These are phyloP conservation scores for Lottia gigantea DNA, from an alignment of 2,888 invertebrate species.

Conservation along the genomic window DNA sequence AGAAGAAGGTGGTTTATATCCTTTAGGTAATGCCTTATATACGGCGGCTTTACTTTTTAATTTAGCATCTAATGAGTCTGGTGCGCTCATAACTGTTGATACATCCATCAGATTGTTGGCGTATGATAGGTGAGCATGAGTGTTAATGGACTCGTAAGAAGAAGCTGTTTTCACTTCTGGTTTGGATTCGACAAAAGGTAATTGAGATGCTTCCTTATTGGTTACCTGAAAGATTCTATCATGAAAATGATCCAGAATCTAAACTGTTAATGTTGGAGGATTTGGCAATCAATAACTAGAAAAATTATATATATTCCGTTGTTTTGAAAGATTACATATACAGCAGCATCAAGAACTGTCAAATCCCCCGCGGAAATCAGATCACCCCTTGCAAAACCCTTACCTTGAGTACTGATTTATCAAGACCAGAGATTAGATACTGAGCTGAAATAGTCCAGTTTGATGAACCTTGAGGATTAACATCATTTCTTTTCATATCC, in stretches of 20 bases:
- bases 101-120: slow-evolving; percentile 38
- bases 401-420: slow-evolving; percentile 2
- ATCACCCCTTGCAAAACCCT: slow-evolving; percentile 20
- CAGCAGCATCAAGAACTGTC: too few relatives aligned
- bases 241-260: too few relatives aligned
- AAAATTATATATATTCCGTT: too few relatives aligned
- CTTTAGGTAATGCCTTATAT: slow-evolving; percentile 28
- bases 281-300: too few relatives aligned
- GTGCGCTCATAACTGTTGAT: slow-evolving; percentile 34
- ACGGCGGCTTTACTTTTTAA: slow-evolving; percentile 39
- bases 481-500: slow-evolving; percentile 34
- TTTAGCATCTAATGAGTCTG: slow-evolving; percentile 35
- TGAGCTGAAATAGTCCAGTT: slow-evolving; percentile 32
- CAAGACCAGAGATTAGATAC: slow-evolving; percentile 23
- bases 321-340: too few relatives aligned
- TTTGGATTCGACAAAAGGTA: slow-evolving; percentile 21
- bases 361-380: too few relatives aligned
- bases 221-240: slow-evolving; percentile 13
- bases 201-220: slow-evolving; percentile 26
- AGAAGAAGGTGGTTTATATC: not conserved
- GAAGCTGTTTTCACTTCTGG: slow-evolving; percentile 23
- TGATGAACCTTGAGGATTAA: slow-evolving; percentile 21
- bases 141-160: slow-evolving; percentile 29
- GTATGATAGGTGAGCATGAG: slow-evolving; percentile 31
- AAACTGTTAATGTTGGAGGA: too few relatives aligned